A percentile compares a stretch with the other conserved stretches of the same genome.
Evolutionary conservation across 2,888 invertebrate species (phyloP).

Genomic region (Pediacus dermestoides): DNA sequence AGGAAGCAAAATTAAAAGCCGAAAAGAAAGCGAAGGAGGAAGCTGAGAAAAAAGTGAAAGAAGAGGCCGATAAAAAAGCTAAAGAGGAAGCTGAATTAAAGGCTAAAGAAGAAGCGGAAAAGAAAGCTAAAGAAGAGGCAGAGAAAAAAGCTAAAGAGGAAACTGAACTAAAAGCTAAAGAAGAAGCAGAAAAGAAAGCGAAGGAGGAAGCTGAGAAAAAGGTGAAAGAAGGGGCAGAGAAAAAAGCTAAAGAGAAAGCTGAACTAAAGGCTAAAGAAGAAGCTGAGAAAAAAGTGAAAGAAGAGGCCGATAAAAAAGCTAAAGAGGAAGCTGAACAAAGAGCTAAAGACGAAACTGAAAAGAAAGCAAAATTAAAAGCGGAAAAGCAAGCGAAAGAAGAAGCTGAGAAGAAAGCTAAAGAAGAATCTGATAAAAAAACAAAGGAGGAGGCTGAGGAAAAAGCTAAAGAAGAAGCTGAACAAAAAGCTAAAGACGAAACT

Average conservation of each 20-base stretch:
- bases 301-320: slow-evolving; percentile 12
- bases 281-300: slow-evolving; percentile 11
- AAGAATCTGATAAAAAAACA: slow-evolving; percentile 18
- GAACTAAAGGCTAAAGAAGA: slow-evolving; percentile 18
- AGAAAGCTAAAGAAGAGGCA: slow-evolving; percentile 17
- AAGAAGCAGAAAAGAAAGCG: slow-evolving; percentile 15
- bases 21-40: slow-evolving; percentile 20
- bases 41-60: slow-evolving; percentile 17
- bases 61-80: slow-evolving; percentile 12
- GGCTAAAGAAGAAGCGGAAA: slow-evolving; percentile 14
- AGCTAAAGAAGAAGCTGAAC: slow-evolving; percentile 16
- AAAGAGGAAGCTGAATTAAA: slow-evolving; percentile 17
- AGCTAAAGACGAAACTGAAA: slow-evolving; percentile 12
- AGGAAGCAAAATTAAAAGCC: slow-evolving; percentile 22
- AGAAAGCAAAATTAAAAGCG: slow-evolving; percentile 18
- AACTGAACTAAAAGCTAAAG: slow-evolving; percentile 18
- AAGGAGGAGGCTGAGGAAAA: slow-evolving; percentile 18
- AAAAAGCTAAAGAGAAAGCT: slow-evolving; percentile 19
- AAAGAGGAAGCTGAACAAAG: slow-evolving; percentile 1
- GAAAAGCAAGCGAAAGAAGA: slow-evolving; percentile 17
- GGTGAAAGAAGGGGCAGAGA: slow-evolving; percentile 17
- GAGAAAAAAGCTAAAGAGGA: slow-evolving; percentile 16
- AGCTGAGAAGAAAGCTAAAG: slow-evolving; percentile 14
- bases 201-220: slow-evolving; percentile 16
- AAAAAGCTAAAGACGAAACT: slow-evolving; percentile 24